Conservation (phyloP, 1,140 invertebrate species). For the Microplitis mediator region DNA sequence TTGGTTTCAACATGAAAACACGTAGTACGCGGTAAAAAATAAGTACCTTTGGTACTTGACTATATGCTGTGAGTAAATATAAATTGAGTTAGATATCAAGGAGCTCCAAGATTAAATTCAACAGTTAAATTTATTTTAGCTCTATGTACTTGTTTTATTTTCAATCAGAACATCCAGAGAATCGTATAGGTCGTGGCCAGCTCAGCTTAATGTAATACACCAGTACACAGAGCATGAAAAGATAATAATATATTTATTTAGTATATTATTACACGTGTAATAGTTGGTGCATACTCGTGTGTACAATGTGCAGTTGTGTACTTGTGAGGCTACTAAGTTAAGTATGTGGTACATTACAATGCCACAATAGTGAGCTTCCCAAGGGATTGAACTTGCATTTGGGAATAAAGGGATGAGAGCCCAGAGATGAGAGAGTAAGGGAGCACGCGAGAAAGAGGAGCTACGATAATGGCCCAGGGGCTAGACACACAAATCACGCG, state of each 20-base stretch:
- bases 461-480: slow-evolving; percentile 31
- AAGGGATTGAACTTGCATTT: slow-evolving; percentile 3
- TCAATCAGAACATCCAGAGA: no score
- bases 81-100: background rate
- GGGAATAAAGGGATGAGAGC: slow-evolving; percentile 1
- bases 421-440: no score
- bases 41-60: background rate
- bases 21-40: background rate
- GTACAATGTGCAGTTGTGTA: background rate
- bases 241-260: no score
- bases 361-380: slow-evolving; percentile 21
- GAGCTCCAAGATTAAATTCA: no score
- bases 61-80: background rate
- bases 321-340: slow-evolving; percentile 20
- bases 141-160: no score
- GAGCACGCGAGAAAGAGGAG: no score
- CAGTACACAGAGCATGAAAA: no score
- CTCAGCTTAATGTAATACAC: no score
- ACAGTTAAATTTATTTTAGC: no score
- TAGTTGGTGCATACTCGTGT: background rate
- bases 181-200: background rate
- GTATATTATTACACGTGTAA: no score
- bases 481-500: slow-evolving; percentile 37
- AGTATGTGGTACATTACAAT: slow-evolving; percentile 36
- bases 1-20: background rate